A percentile compares a stretch with the other conserved stretches of the same genome.
phyloP scores from a whole-genome alignment of 2,113 vertebrate species.

The Cryptoleucopteryx plumbea region DNA sequence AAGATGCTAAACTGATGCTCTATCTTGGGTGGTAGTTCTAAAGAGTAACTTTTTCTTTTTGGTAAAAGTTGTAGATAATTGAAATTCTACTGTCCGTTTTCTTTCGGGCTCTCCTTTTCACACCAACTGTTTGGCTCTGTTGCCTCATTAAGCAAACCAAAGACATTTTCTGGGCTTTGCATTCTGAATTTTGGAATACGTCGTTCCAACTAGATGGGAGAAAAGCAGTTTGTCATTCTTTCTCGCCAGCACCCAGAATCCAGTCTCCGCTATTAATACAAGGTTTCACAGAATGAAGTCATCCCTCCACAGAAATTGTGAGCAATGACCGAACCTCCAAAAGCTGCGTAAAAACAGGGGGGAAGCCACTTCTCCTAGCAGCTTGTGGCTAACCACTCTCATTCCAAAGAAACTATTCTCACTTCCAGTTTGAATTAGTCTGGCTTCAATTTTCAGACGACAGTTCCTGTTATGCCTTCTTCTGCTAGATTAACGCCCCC shows the following conservation, averaged over 20 bases:
- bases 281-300: background rate
- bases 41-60: background rate
- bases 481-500: background rate
- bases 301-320: background rate
- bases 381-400: conserved; percentile 5
- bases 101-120: background rate
- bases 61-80: background rate
- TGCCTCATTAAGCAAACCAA: background rate
- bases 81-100: background rate
- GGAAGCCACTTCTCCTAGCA: background rate
- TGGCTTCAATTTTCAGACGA: background rate
- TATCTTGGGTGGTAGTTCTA: background rate
- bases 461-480: background rate
- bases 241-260: background rate
- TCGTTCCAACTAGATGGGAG: background rate
- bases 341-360: background rate
- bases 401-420: conserved; percentile 1
- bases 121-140: background rate
- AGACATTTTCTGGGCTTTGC: background rate
- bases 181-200: background rate
- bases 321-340: background rate
- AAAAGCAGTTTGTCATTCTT: background rate
- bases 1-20: background rate
- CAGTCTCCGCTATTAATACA: background rate
- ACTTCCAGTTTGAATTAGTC: background rate